Evolutionary conservation across 2,888 invertebrate genomes (phyloP).

Genomic region (Caenorhabditis doughertyi): DNA sequence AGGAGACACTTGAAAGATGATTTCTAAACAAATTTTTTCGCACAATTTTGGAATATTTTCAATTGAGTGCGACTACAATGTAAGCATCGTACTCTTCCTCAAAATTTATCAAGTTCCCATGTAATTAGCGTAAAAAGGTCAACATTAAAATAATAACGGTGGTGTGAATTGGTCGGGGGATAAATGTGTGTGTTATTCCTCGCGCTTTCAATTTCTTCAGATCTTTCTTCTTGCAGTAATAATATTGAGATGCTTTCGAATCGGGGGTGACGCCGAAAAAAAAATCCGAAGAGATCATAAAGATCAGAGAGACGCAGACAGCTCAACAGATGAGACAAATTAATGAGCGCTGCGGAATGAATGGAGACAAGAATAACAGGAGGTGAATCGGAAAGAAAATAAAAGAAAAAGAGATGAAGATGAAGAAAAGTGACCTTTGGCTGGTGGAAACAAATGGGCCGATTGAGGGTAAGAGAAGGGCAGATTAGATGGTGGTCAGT

Average conservation of each 20-base stretch:
- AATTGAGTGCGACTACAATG: too few relatives aligned
- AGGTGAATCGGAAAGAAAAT: slow-evolving; percentile 1
- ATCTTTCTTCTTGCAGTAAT: slow-evolving; percentile 32
- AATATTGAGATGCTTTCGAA: slow-evolving; percentile 36
- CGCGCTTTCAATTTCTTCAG: background rate
- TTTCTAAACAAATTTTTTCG: slow-evolving; percentile 49
- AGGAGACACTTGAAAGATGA: background rate
- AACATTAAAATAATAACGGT: too few relatives aligned
- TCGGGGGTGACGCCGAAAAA: background rate
- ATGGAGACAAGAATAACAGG: slow-evolving; percentile 40
- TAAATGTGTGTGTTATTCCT: slow-evolving; percentile 21
- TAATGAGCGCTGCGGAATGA: slow-evolving; percentile 27
- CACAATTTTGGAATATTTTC: too few relatives aligned
- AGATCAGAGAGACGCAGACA: slow-evolving; percentile 45
- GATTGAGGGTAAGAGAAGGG: slow-evolving; percentile 8
- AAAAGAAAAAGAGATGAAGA: slow-evolving; percentile 25
- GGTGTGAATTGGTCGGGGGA: slow-evolving; percentile 31
- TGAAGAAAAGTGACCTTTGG: slow-evolving; percentile 59
- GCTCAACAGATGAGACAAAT: too few relatives aligned
- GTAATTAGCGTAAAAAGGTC: background rate
- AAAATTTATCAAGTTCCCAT: too few relatives aligned
- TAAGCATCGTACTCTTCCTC: too few relatives aligned
- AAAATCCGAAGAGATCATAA: slow-evolving; percentile 9
- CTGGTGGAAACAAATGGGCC: slow-evolving; percentile 37
- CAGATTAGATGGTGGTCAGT: slow-evolving; percentile 49